Conservation (phyloP, 2,113 vertebrate species). For the Sturnus vulgaris region DNA sequence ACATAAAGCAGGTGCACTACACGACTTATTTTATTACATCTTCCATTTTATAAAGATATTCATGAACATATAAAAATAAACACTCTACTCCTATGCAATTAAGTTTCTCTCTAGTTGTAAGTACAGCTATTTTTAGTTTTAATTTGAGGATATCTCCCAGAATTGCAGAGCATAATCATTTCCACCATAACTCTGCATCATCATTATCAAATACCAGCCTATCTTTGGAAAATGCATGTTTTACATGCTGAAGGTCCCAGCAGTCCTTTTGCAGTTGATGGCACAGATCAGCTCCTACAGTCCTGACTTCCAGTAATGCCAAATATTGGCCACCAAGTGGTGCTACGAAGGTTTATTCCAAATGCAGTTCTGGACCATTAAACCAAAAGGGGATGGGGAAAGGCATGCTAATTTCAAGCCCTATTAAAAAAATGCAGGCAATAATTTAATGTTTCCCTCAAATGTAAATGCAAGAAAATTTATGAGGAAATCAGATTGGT, state of each 20-base stretch:
- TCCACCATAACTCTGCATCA: conserved; percentile 13
- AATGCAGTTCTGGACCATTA: background rate
- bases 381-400: background rate
- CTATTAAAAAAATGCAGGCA: background rate
- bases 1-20: background rate
- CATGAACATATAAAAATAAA: conserved; percentile 22
- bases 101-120: conserved; percentile 4
- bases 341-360: background rate
- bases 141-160: conserved; percentile 42
- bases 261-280: background rate
- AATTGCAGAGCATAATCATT: conserved; percentile 23
- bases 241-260: background rate
- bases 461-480: background rate
- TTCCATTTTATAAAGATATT: conserved; percentile 23
- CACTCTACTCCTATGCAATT: conserved; percentile 24
- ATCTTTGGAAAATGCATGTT: conserved; percentile 17
- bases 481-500: background rate
- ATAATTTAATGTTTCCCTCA: background rate
- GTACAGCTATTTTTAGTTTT: conserved; percentile 49
- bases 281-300: background rate
- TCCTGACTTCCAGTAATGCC: background rate
- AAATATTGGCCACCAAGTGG: background rate
- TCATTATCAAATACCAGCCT: background rate
- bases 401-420: background rate
- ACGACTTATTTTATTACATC: background rate